Evolutionary conservation across 2,113 vertebrate species (phyloP).

Genomic region (Triplophysa rosa): DNA sequence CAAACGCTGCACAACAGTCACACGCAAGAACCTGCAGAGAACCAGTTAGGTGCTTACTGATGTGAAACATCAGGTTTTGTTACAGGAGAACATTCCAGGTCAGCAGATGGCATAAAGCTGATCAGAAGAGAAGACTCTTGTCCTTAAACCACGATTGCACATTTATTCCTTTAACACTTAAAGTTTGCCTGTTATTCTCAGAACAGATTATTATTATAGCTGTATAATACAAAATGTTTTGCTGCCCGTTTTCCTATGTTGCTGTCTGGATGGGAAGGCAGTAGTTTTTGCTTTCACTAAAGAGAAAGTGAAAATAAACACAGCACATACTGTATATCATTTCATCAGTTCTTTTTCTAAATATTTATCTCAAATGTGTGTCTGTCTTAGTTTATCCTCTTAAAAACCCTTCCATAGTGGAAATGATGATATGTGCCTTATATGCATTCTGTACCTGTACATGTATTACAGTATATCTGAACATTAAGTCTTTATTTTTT

Average conservation of each 20-base stretch:
- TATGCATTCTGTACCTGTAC: slow-evolving; percentile 52
- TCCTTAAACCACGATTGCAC: not conserved
- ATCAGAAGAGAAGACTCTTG: not conserved
- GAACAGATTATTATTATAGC: not conserved
- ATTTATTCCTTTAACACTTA: not conserved
- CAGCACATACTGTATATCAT: too few species aligned
- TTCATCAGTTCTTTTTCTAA: not conserved
- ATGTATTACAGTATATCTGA: not conserved
- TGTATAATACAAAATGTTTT: too few species aligned
- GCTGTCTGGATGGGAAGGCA: not conserved
- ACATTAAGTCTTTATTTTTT: not conserved
- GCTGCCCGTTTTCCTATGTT: too few species aligned
- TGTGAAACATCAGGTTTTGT: not conserved
- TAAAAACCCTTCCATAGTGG: slow-evolving; percentile 63
- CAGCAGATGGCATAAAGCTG: not conserved
- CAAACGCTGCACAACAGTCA: slow-evolving; percentile 78
- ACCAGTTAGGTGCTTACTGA: slow-evolving; percentile 2
- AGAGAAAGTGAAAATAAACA: too few species aligned
- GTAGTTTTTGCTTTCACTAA: too few species aligned
- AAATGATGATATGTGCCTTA: slow-evolving; percentile 59
- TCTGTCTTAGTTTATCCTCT: not conserved
- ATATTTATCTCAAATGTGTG: not conserved
- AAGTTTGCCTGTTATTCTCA: not conserved
- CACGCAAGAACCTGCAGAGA: slow-evolving; percentile 68
- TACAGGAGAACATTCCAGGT: not conserved